Conservation (phyloP, 2,797 vertebrate species). For the Myiotriccus ornatus region DNA sequence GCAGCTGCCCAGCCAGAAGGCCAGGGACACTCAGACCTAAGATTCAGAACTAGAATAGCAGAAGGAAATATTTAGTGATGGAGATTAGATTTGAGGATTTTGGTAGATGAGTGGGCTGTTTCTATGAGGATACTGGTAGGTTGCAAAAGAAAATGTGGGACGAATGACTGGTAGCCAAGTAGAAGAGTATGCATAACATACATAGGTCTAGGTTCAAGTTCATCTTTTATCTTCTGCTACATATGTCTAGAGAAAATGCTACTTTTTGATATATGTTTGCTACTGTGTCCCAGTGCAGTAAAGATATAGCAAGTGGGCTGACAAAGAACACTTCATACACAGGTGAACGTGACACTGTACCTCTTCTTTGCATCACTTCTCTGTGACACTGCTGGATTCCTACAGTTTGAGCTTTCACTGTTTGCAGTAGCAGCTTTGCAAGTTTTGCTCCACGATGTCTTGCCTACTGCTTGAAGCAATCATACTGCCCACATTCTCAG, state of each 20-base stretch:
- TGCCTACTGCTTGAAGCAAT: background rate
- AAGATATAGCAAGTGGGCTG: background rate
- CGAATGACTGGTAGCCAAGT: background rate
- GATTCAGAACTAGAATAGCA: background rate
- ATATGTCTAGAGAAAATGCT: background rate
- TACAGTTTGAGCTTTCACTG: background rate
- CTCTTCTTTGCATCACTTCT: background rate
- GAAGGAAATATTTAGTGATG: background rate
- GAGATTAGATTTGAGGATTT: slow-evolving; percentile 7
- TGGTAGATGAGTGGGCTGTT: background rate
- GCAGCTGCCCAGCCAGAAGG: background rate
- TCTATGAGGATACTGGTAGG: background rate
- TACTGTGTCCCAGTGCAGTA: background rate
- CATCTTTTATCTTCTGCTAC: background rate
- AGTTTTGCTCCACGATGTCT: background rate
- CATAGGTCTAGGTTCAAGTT: background rate
- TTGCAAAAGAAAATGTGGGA: background rate
- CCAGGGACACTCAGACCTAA: background rate
- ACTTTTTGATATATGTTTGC: background rate
- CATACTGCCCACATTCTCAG: background rate
- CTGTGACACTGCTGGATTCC: background rate
- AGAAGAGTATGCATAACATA: background rate
- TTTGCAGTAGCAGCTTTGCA: background rate
- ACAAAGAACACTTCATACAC: background rate
- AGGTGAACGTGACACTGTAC: background rate